These are phyloP conservation scores for Miltochrista miniata DNA, from an alignment of 2,888 invertebrate species.

Conservation along the genomic window DNA sequence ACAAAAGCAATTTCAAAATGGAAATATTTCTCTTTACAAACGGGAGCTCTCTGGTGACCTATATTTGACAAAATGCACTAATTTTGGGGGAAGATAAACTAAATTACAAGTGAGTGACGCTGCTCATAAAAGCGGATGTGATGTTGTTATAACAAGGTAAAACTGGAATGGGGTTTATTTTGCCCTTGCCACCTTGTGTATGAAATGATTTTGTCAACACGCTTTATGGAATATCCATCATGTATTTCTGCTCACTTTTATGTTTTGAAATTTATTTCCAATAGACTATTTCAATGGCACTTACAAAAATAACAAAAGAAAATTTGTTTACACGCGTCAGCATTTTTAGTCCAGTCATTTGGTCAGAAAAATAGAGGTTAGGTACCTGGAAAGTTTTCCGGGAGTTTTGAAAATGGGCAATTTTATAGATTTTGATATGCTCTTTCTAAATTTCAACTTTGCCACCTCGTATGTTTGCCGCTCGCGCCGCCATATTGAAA, in stretches of 20 bases:
- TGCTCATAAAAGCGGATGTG: not conserved
- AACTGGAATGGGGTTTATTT: not conserved
- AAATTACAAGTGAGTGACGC: conserved; percentile 1
- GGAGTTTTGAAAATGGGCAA: too few species aligned
- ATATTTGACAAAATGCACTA: not conserved
- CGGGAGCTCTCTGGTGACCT: not conserved
- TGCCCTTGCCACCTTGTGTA: not conserved
- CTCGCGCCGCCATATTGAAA: too few species aligned
- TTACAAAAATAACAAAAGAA: too few species aligned
- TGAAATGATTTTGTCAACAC: not conserved
- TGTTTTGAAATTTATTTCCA: not conserved
- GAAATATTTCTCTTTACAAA: not conserved
- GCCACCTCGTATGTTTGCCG: too few species aligned
- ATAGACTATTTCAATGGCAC: not conserved
- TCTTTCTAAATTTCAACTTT: too few species aligned
- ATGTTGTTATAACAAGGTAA: not conserved
- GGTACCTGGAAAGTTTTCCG: too few species aligned
- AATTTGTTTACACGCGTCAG: too few species aligned
- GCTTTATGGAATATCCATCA: too few species aligned
- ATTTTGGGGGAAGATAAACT: not conserved
- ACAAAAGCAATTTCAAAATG: not conserved
- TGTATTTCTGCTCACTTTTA: too few species aligned
- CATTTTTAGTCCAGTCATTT: too few species aligned
- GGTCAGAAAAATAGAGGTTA: too few species aligned
- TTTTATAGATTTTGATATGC: too few species aligned